These are phyloP conservation scores for Pseudachorutes palmiensis DNA, from an alignment of 1,140 invertebrate species.

Conservation along the genomic window DNA sequence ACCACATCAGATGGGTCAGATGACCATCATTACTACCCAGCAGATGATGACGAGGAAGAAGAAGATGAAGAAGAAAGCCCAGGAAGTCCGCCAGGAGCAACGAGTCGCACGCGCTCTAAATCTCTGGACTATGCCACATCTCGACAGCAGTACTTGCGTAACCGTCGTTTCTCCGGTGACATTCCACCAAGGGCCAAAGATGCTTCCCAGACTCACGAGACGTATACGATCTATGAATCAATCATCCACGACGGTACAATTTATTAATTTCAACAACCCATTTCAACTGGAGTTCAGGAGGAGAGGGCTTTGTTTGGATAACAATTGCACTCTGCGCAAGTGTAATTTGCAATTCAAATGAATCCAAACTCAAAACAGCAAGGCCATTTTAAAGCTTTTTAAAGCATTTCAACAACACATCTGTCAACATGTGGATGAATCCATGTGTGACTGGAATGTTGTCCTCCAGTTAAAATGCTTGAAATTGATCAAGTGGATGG, in stretches of 20 bases:
- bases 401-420: too few species aligned
- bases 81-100: background rate
- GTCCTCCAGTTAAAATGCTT: too few species aligned
- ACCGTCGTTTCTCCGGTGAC: constrained; percentile 24
- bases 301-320: too few species aligned
- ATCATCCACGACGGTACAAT: constrained; percentile 27
- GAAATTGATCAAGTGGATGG: too few species aligned
- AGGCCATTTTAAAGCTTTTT: too few species aligned
- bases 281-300: background rate
- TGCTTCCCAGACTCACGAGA: constrained; percentile 19
- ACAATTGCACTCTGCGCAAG: too few species aligned
- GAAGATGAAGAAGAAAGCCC: constrained; percentile 8
- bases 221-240: constrained; percentile 32
- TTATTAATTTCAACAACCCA: constrained; percentile 6
- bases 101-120: background rate
- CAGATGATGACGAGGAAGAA: constrained; percentile 8
- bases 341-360: too few species aligned
- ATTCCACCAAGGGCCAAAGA: constrained; percentile 13
- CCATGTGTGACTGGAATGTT: too few species aligned
- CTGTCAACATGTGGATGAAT: too few species aligned
- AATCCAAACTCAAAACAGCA: too few species aligned
- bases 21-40: constrained; percentile 2
- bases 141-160: constrained; percentile 1
- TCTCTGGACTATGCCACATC: constrained; percentile 22
- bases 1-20: background rate